Conservation (phyloP, 64 coral and sea anemone genomes). For the Catalaphyllia jardinei region DNA sequence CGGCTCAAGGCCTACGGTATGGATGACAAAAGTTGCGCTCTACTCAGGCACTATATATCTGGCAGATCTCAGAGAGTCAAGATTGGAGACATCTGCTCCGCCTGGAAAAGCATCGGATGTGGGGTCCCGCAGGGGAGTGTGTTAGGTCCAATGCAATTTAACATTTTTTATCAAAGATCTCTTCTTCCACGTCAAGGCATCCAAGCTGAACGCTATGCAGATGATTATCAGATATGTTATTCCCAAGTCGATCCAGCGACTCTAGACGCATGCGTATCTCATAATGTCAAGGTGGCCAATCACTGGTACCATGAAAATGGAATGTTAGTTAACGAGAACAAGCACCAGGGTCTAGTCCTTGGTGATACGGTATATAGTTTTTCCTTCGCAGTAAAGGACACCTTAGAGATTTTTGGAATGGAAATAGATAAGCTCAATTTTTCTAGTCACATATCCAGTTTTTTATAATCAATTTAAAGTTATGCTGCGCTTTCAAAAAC, state of each 20-base stretch:
- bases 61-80: constrained; percentile 14
- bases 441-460: constrained; percentile 13
- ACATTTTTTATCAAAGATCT: constrained; percentile 21
- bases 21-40: constrained; percentile 1
- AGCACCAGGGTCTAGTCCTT: constrained; percentile 15
- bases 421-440: constrained; percentile 26
- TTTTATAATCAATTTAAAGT: constrained; percentile 50
- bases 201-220: neutral
- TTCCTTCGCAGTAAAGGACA: constrained; percentile 28
- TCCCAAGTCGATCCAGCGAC: constrained; percentile 11
- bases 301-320: constrained; percentile 42
- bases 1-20: neutral
- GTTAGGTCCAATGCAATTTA: constrained; percentile 14
- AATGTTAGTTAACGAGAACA: constrained; percentile 36
- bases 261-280: constrained; percentile 15
- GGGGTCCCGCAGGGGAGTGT: constrained; percentile 27
- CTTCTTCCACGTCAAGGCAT: constrained; percentile 10
- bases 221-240: constrained; percentile 18
- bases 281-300: neutral
- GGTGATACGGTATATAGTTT: constrained; percentile 32
- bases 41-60: neutral
- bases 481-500: constrained; percentile 34
- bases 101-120: neutral
- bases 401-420: constrained; percentile 52
- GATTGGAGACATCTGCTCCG: neutral